A percentile compares a stretch with the other conserved stretches of the same genome.
Conservation (phyloP, 2,797 vertebrate species). For the Falco concolor region DNA sequence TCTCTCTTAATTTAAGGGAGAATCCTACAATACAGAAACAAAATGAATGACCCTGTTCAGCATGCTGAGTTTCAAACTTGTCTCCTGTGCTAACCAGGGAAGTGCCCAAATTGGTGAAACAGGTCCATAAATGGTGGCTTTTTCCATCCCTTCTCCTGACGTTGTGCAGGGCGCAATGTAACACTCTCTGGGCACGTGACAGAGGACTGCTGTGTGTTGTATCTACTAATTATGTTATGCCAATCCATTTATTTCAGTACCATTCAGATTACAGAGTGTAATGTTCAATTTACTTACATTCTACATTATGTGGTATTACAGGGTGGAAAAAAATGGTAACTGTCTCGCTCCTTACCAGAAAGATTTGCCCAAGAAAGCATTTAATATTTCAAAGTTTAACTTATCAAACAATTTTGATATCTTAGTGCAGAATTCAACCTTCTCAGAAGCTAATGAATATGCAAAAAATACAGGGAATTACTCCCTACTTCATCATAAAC, state of each 20-base stretch:
- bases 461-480: background rate
- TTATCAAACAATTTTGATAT: background rate
- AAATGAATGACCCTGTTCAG: background rate
- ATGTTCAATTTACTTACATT: background rate
- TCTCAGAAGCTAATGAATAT: background rate
- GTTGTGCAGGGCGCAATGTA: background rate
- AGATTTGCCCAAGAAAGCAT: background rate
- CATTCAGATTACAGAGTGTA: background rate
- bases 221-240: background rate
- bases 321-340: background rate
- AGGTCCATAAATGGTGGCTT: background rate
- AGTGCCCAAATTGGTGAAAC: background rate
- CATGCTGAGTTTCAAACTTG: background rate
- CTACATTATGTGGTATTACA: background rate
- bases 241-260: background rate
- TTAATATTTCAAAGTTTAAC: background rate
- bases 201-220: background rate
- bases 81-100: fast-evolving
- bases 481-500: background rate
- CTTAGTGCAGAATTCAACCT: background rate
- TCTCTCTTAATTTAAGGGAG: background rate
- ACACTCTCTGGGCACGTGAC: background rate
- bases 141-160: background rate
- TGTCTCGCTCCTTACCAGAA: background rate
- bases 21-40: background rate